Percentiles rank a stretch among this genome's conserved stretches.
phyloP scores from a whole-genome alignment of 2,113 vertebrate genomes.

The Megaptera novaeangliae region DNA sequence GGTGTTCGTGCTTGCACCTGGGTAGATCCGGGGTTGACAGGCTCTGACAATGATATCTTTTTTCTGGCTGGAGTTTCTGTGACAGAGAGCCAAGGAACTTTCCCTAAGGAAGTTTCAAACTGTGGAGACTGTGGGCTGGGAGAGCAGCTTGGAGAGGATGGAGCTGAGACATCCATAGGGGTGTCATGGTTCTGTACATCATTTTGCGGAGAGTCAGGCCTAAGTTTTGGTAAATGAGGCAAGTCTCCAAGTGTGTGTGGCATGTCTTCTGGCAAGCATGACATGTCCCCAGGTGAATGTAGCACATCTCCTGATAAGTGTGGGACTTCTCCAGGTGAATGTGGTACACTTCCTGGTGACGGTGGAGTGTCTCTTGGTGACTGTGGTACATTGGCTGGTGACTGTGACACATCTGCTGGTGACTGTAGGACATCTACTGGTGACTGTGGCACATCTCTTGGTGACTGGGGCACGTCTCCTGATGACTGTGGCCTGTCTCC shows the following conservation, averaged over 20 bases:
- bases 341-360: fast-evolving
- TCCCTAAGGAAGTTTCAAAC: not conserved
- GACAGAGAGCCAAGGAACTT: conserved; percentile 25
- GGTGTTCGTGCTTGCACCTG: not conserved
- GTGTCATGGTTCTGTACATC: not conserved
- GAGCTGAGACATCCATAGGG: conserved; percentile 26
- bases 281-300: not conserved
- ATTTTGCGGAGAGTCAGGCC: not conserved
- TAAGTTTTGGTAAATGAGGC: not conserved
- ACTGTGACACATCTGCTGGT: not conserved
- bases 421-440: not conserved
- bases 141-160: not conserved
- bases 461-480: not conserved
- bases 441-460: not conserved
- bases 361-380: fast-evolving
- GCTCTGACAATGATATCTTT: not conserved
- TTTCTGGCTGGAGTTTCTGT: not conserved
- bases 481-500: not conserved
- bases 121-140: not conserved
- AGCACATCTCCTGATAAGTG: not conserved
- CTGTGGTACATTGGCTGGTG: not conserved
- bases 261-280: not conserved
- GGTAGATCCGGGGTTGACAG: not conserved
- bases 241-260: not conserved
- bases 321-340: not conserved